Evolutionary conservation across 2,797 vertebrate species (phyloP), one percentile per base, ranked within the genome.

Genomic region (Artibeus lituratus): DNA sequence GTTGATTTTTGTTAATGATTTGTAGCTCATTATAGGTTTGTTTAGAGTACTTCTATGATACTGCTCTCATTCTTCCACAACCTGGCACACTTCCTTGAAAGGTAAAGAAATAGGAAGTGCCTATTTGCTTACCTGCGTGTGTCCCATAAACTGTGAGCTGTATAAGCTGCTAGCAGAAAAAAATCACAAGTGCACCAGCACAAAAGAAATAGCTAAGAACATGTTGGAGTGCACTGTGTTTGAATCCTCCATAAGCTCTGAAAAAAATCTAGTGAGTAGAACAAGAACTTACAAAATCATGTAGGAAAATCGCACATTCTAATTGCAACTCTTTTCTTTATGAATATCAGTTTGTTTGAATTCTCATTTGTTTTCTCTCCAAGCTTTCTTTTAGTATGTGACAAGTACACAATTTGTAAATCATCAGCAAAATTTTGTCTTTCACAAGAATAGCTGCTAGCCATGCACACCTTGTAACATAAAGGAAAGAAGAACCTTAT

Each of bases 271-370:
- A 62, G 4, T 76, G 47, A 59, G 9, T n/a, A 57, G 39, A 77
- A 77, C 1, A 22, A 42, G 19, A 72, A 18, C 6, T 57, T 84
- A 59, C 10, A 74, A 80, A 77, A 18, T 5, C 35, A n/a, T 21
- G 7, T 9, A 76, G 11, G 44, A 29, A 47, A 62, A 44, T 6
- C 4, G 1, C 82, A 59, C 1, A 67, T 73, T 9, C 39, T 44
- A 39, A 72, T 67, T 90, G 88, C 19, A 88, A 76, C 32, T 74
- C 1, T 78, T 81, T 92, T 62, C 62, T 88, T 92, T 15, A 24
- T n/a, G 11, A 35, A 55, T 70, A 86, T 44, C 18, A 78, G 39
- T 65, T 70, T 72, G 49, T 24, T 44, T 15, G 4, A 70, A 65
- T 59, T 57, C 29, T 87, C 37, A 14, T 26, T 62, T 19, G 47